Evolutionary conservation across 2,797 vertebrate species (phyloP).

Genomic region (Luscinia megarhynchos): DNA sequence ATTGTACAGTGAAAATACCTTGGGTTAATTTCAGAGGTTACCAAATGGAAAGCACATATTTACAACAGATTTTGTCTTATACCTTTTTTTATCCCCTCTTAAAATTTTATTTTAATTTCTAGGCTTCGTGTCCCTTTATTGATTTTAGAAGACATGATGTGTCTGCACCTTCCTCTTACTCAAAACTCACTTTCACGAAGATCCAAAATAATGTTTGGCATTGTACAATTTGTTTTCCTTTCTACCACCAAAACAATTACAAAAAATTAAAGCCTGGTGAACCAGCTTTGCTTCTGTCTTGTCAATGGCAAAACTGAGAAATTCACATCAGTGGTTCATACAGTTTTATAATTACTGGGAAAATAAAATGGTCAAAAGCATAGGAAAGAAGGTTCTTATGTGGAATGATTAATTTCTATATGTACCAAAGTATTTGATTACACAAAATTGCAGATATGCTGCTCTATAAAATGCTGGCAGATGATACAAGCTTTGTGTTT

Average conservation of each 20-base stretch:
- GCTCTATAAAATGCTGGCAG: background rate
- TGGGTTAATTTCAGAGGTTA: background rate
- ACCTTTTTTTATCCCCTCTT: background rate
- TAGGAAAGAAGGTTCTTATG: background rate
- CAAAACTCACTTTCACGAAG: background rate
- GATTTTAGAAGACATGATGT: background rate
- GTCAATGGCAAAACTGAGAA: background rate
- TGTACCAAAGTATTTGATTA: background rate
- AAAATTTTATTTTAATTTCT: background rate
- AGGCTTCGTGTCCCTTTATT: background rate
- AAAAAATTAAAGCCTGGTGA: background rate
- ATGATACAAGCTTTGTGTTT: background rate
- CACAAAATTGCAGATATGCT: background rate
- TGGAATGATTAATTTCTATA: background rate
- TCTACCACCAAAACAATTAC: background rate
- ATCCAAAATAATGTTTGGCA: background rate
- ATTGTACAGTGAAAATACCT: background rate
- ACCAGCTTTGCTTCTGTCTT: background rate
- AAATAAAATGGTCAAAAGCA: background rate
- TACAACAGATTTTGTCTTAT: background rate
- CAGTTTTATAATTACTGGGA: background rate
- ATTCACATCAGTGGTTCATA: background rate
- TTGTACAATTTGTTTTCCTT: accelerated
- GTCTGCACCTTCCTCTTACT: background rate
- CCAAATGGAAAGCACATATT: background rate